Evolutionary conservation across 2,888 invertebrate genomes (phyloP), one percentile per base, ranked within the genome.

Genomic region (Chymomyza amoena): DNA sequence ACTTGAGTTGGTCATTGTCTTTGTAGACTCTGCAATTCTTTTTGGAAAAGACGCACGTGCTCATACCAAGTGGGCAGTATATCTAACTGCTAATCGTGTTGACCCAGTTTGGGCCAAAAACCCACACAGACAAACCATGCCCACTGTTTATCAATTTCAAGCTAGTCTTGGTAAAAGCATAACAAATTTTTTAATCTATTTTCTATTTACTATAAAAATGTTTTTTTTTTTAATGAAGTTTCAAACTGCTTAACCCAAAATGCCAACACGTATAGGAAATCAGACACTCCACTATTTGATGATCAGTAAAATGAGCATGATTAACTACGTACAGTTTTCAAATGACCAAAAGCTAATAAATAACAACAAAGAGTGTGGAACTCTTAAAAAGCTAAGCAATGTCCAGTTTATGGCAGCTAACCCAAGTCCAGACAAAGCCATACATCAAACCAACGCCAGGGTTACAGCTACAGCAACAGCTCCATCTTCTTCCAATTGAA

Each of bases 301-400:
- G 84, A 83, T 86, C 84, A 72, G 83, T 84, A 80, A 83, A 80
- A 75, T 75, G 84, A 86, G 80, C 65, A 75, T 81, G 84, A 86
- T 84, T 81, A 78, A 81, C 75, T 79, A 64, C 79, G 36, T 50
- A 51, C 7, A 18, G 61, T 62, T 79, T 68, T 77, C 78, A 67
- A 76, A 79, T 75, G 85, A 77, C 79, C 77, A 80, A 84, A 75
- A 80, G 75, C 86, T 81, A 79, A 84, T 84, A 84, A 84, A 84
- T 84, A 73, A 84, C 73, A 61, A 69, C 57, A 25, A 25, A 9
- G 57, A 25, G 13, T 10, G 50, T 15, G 66, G 61, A 52, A 68
- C 68, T 70, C 66, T 73, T 73, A 69, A 64, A 25, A 25, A 68
- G 76, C 73, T 62, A 67, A 64, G 66, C 69, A 69, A 64, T 68